Base-by-base conservation (phyloP, 2,113 vertebrate species). In the Nansenia antarctica region DNA sequence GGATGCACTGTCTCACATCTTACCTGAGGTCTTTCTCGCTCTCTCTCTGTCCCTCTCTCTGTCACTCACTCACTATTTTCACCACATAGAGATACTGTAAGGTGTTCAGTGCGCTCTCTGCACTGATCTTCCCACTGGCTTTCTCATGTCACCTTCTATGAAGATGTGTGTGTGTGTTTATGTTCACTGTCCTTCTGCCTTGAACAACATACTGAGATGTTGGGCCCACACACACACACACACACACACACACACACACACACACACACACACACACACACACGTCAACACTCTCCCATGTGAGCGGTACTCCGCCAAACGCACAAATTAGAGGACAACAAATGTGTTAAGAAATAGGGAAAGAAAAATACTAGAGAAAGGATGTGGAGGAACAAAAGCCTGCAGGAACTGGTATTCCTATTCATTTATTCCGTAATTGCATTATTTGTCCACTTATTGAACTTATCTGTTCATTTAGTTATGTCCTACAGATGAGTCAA, bases 271-370 rank as follows among this genome's bases (percentile, higher is more conserved):
- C 58, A 18, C 31, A 22, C 31, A 62, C 32, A 22, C 24, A 31
- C 7, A 30, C 22, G 64, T 35, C 42, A 61, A 9, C 15, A 15
- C 39, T 18, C 22, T 45, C 37, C 37, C 39, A 30, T 47, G 9
- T 73, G 45, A 62, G 53, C 68, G 58, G 29, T 18, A 37, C 18
- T 22, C 45, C 39, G 42, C 26, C 62, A 65, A 47, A 49, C 8
- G n/a, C 60, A 31, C 27, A 8, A 76, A 68, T 39, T 30, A 66
- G 11, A 63, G 22, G 3, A 20, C 26, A 49, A 4, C 3, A 1
- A 67, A 39, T 63, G 26, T 35, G 49, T 66, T 9, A 0, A 1
- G 14, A 27, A 15, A 2, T 12, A 3, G 26, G 31, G 20, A 73
- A 65, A 15, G 24, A 9, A 30, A 31, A 20, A 32, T 6, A 31